Base-by-base conservation (phyloP, 2,888 invertebrate genomes). In the Nymphalis polychloros region DNA sequence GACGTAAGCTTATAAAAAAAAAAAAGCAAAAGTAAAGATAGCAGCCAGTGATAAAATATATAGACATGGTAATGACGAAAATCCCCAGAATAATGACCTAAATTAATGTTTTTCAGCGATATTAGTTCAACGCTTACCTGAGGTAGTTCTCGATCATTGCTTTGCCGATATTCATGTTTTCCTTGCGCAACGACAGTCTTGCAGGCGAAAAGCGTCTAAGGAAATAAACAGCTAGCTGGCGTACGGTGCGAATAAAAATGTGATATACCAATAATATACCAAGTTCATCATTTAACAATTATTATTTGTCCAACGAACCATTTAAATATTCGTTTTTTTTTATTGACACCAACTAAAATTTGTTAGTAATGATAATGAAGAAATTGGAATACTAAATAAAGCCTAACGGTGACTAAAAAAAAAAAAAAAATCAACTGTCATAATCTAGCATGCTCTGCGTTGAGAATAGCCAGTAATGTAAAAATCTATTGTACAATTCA, bases 151-250 rank as follows among this genome's bases (percentile, higher is more conserved):
- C 96, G 91, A 96, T 94, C 86, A 96, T 94, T 86, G 95, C 95
- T 85, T 96, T 95, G 79, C 95, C 94, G 83, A 95, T 93, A 93
- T 95, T 96, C 93, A 96, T 94, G 88, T 96, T 96, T 79, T 95
- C 94, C 93, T 96, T 96, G 89, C 96, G 95, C 89, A 97, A 94
- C 86, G 96, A 96, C 90, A 96, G 94, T 89, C 96, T 94, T 93
- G 94, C 95, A 82, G 96, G 96, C 93, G 96, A 96, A 94, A 96
- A 96, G 92, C 96, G 96, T 94, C 96, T 97, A 96, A 84, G 85
- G 86, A 89, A 89, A 90, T 84, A 90, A 88, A 85, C 81, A 78
- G 82, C 90, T 87, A 89, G 88, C 88, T 86, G 76, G 77, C 79
- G 77, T 80, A 77, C 71, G 64, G 74, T 77, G 78, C 73, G 69